phyloP scores from a whole-genome alignment of 2,113 vertebrate genomes.

The Martes martes region DNA sequence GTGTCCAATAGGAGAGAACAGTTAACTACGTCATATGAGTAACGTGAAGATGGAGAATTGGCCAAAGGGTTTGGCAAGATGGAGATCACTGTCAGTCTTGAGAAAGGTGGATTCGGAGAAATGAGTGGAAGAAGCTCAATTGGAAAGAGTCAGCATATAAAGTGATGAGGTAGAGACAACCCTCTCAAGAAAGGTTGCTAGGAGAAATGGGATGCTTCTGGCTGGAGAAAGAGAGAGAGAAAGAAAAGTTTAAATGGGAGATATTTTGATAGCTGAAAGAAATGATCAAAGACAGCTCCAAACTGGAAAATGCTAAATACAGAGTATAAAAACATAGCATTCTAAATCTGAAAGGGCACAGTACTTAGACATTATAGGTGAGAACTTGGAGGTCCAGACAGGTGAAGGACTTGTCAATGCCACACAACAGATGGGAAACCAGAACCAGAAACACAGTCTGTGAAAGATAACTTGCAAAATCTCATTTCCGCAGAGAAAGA shows the following conservation, averaged over 20 bases:
- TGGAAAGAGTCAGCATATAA: background rate
- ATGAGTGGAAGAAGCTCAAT: fast-evolving
- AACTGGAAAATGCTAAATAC: background rate
- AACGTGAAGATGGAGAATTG: background rate
- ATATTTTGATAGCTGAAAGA: background rate
- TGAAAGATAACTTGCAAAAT: background rate
- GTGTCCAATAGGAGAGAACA: background rate
- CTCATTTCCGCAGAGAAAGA: background rate
- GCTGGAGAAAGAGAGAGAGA: background rate
- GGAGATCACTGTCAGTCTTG: background rate
- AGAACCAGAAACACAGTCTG: background rate
- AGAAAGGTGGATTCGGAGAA: background rate
- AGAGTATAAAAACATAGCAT: background rate
- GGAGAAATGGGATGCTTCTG: background rate
- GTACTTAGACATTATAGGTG: background rate
- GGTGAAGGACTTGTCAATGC: background rate
- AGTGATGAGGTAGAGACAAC: background rate
- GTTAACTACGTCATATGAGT: background rate
- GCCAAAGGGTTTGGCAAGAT: background rate
- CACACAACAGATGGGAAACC: background rate
- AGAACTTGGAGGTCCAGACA: background rate
- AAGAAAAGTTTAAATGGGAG: background rate
- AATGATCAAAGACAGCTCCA: background rate
- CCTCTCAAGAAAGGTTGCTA: background rate
- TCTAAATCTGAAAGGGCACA: background rate